phyloP scores from a whole-genome alignment of 2,797 vertebrate genomes.

The Mus minutoides region DNA sequence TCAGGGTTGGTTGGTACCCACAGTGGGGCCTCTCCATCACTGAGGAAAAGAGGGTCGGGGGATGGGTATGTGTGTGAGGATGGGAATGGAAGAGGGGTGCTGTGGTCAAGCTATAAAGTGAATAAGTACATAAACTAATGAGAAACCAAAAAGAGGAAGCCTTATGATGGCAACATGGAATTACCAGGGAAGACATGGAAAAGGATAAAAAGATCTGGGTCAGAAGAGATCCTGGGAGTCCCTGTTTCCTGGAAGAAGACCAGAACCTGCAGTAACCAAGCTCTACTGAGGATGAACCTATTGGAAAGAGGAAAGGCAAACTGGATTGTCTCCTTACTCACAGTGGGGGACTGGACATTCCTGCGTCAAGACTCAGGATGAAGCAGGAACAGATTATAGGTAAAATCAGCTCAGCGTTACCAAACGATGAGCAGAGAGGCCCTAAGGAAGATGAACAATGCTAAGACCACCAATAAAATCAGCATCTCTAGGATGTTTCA shows the following conservation, averaged over 20 bases:
- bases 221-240: not conserved
- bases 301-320: not conserved
- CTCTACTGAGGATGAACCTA: not conserved
- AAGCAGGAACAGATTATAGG: not conserved
- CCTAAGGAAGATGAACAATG: conserved; percentile 97
- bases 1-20: not conserved
- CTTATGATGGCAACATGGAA: not conserved
- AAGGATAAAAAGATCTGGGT: not conserved
- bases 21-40: not conserved
- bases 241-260: not conserved
- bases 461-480: conserved; percentile 96
- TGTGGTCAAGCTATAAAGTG: not conserved
- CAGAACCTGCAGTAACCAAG: not conserved
- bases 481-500: conserved; percentile 96
- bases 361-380: not conserved
- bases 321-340: not conserved
- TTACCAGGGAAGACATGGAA: not conserved
- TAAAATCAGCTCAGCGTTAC: conserved; percentile 93
- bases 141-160: not conserved
- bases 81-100: not conserved
- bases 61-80: not conserved
- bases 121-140: not conserved
- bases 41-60: not conserved
- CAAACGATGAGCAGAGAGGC: conserved; percentile 99
- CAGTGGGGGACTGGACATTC: not conserved